Evolutionary conservation across 2,113 vertebrate genomes (phyloP).

Genomic region (Hypanus sabinus): DNA sequence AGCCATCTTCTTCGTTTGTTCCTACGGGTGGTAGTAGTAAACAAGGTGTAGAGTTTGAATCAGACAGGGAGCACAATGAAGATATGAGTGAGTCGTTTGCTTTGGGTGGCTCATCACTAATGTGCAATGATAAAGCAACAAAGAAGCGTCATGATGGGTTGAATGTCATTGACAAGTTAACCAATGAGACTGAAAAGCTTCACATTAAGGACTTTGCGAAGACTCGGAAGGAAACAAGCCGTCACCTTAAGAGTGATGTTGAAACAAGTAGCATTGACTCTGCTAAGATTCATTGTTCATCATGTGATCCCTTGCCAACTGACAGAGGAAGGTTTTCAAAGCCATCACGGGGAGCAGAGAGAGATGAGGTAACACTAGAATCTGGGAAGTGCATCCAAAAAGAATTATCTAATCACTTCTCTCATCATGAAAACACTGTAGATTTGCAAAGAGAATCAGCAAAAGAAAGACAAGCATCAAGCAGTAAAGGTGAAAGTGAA

Average conservation of each 20-base stretch:
- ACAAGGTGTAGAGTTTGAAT: slow-evolving; percentile 38
- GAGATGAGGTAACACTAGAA: not conserved
- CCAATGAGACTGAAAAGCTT: not conserved
- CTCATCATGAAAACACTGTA: not conserved
- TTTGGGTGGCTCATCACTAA: too few species aligned
- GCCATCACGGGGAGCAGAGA: not conserved
- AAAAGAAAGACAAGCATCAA: not conserved
- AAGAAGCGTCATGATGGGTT: slow-evolving; percentile 49
- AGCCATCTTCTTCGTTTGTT: slow-evolving; percentile 53
- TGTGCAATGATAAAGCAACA: slow-evolving; percentile 36
- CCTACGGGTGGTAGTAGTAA: slow-evolving; percentile 40
- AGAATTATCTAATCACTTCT: slow-evolving; percentile 24
- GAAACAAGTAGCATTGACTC: not conserved
- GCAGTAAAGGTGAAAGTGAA: not conserved
- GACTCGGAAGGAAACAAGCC: not conserved
- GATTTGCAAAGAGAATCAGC: not conserved
- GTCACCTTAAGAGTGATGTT: too few species aligned
- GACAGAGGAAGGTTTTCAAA: not conserved
- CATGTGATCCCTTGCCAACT: not conserved
- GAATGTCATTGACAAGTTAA: slow-evolving; percentile 51
- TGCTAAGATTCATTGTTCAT: not conserved
- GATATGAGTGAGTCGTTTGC: not conserved
- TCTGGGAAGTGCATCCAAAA: not conserved
- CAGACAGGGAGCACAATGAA: slow-evolving; percentile 9
- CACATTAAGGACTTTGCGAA: not conserved